These are phyloP conservation scores for Drosophila vallismaia DNA, from an alignment of 2,888 invertebrate genomes.

Conservation along the genomic window DNA sequence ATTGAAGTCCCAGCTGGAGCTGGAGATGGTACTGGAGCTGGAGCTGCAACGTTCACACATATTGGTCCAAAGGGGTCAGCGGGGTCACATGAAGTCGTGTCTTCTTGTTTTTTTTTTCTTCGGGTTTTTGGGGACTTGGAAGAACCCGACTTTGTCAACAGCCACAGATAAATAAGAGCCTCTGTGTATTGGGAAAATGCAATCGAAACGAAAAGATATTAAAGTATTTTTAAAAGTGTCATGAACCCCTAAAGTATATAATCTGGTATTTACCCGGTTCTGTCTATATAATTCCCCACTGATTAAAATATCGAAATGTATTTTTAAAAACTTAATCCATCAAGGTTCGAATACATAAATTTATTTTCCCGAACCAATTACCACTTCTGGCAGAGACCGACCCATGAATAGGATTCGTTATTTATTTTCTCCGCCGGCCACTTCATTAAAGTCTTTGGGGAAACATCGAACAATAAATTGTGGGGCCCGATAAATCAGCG, in stretches of 20 bases:
- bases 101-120: slow-evolving; percentile 13
- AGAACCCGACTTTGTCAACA: slow-evolving; percentile 33
- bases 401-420: slow-evolving; percentile 27
- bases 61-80: slow-evolving; percentile 64
- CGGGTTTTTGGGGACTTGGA: slow-evolving; percentile 17
- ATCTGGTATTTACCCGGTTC: background rate
- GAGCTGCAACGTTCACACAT: slow-evolving; percentile 63
- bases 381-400: slow-evolving; percentile 20
- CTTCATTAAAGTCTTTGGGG: slow-evolving; percentile 55
- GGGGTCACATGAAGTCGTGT: slow-evolving; percentile 66
- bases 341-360: slow-evolving; percentile 23
- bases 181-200: background rate
- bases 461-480: slow-evolving; percentile 44
- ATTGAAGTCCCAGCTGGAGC: slow-evolving; percentile 51
- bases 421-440: slow-evolving; percentile 30
- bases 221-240: background rate
- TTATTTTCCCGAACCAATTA: slow-evolving; percentile 30
- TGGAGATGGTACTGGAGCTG: slow-evolving; percentile 16
- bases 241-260: background rate
- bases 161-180: slow-evolving; percentile 24
- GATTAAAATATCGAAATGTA: background rate
- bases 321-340: slow-evolving; percentile 5
- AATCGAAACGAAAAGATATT: background rate
- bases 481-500: slow-evolving; percentile 68
- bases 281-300: background rate